Evolutionary conservation across 35 echinoderm and acorn worm species (phyloP).

Genomic region (Lytechinus pictus): DNA sequence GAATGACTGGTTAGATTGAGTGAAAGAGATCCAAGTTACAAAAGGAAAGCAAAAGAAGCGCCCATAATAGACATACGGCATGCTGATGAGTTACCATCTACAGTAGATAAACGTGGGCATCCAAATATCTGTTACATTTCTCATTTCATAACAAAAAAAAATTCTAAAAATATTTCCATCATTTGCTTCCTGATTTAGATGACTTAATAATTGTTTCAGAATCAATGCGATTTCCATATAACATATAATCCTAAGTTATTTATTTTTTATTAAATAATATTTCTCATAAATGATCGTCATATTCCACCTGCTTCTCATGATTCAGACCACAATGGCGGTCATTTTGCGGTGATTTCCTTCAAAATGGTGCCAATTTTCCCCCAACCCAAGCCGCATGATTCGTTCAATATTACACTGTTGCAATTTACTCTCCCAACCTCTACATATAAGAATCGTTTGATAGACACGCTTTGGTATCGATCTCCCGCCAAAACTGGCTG

Average conservation of each 20-base stretch:
- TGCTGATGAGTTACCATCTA: neutral
- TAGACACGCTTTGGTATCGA: slow-evolving; percentile 1
- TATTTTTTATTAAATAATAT: too few relatives aligned
- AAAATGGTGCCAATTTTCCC: neutral
- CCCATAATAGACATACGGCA: too few relatives aligned
- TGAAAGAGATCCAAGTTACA: too few relatives aligned
- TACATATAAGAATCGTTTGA: neutral
- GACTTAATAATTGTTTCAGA: too few relatives aligned
- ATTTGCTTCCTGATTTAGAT: too few relatives aligned
- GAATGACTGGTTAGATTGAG: too few relatives aligned
- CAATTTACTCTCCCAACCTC: neutral
- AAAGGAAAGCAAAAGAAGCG: too few relatives aligned
- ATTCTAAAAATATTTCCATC: too few relatives aligned
- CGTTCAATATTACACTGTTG: slow-evolving; percentile 3
- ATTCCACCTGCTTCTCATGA: neutral
- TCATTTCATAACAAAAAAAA: too few relatives aligned
- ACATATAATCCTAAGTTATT: too few relatives aligned
- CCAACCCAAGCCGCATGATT: neutral
- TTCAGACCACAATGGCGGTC: neutral
- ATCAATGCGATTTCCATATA: too few relatives aligned
- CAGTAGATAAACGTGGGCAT: neutral
- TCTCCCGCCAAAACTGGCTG: neutral
- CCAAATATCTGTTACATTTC: too few relatives aligned
- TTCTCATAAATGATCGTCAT: neutral
- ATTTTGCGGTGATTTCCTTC: neutral